A percentile compares a stretch with the other conserved stretches of the same genome.
These are phyloP conservation scores for Phalacrocorax aristotelis DNA, from an alignment of 2,113 vertebrate species.

Conservation along the genomic window DNA sequence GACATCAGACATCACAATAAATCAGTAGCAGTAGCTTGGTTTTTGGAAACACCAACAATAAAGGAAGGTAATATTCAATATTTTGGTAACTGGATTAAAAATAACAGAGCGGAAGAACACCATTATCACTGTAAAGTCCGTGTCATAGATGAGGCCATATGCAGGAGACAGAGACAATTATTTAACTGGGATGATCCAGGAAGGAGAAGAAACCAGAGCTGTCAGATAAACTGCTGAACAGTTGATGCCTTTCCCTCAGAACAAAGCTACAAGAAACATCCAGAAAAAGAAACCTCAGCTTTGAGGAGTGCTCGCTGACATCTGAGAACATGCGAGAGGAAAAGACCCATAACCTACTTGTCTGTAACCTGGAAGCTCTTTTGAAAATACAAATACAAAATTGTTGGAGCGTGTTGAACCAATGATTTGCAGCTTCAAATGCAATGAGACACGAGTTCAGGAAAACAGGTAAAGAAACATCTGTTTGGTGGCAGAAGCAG, in stretches of 20 bases:
- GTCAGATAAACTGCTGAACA: background rate
- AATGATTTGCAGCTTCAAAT: background rate
- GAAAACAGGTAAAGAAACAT: background rate
- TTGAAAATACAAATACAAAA: background rate
- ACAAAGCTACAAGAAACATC: background rate
- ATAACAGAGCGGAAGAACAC: background rate
- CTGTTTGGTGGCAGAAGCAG: background rate
- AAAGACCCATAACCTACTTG: background rate
- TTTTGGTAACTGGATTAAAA: background rate
- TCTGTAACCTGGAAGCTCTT: background rate
- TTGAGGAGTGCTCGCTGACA: background rate
- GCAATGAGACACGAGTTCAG: background rate
- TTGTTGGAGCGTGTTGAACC: background rate
- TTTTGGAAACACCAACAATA: background rate
- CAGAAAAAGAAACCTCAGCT: background rate
- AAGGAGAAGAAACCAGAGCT: constrained; percentile 19
- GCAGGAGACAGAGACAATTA: background rate
- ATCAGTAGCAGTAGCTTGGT: background rate
- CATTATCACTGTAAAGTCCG: background rate
- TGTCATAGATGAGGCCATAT: background rate
- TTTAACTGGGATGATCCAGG: background rate
- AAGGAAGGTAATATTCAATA: background rate
- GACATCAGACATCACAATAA: background rate
- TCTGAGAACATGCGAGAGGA: background rate
- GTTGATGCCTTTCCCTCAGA: background rate